Base-by-base conservation (phyloP, 2,888 invertebrate genomes). In the Drosophila mulleri region DNA sequence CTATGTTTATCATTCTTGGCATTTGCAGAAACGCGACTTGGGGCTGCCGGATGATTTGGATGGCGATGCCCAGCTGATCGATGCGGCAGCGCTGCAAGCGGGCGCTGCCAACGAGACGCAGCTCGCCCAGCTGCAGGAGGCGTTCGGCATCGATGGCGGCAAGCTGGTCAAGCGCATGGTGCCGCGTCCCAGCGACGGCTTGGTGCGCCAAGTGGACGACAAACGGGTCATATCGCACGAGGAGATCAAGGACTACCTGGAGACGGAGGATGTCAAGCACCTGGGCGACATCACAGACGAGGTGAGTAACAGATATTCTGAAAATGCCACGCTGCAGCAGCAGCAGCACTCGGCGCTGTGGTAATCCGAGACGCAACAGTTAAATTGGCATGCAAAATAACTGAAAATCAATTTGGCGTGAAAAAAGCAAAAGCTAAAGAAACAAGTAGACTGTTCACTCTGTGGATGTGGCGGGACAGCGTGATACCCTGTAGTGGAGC, bases 271-370 rank as follows among this genome's bases (percentile, higher is more conserved):
- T 93, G 94, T 96, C 68, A 95, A 96, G 85, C 96, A 97, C 90
- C 94, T 95, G 63, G 97, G 97, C 39, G 96, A 97, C 91, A 96
- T 97, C 89, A 96, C 97, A 58, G 97, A 98, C 93, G 96, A 97
- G 94, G 98, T 97, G 90, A 95, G 67, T 8, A 32, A 39, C 41
- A 29, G 48, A 16, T 42, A 42, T 26, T 12, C 29, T 3, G 2
- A 8, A 29, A 37, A 16, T 53, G 14, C 42, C 32, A 23, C n/a
- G 26, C 39, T 23, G 50, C 50, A 32, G 52, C 52, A 5, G 37
- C 18, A 42, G 14, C 59, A 23, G 11, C 54, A 37, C 35, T 45
- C 14, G 18, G 14, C 32, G 47, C 70, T 76, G 42, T 67, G 57
- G 78, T 77, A 78, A 78, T 52, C 45, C 64, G 67, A 78, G 66